Evolutionary conservation across 1,140 invertebrate genomes (phyloP), one percentile per base, ranked within the genome.

Genomic region (Chelonus insularis): DNA sequence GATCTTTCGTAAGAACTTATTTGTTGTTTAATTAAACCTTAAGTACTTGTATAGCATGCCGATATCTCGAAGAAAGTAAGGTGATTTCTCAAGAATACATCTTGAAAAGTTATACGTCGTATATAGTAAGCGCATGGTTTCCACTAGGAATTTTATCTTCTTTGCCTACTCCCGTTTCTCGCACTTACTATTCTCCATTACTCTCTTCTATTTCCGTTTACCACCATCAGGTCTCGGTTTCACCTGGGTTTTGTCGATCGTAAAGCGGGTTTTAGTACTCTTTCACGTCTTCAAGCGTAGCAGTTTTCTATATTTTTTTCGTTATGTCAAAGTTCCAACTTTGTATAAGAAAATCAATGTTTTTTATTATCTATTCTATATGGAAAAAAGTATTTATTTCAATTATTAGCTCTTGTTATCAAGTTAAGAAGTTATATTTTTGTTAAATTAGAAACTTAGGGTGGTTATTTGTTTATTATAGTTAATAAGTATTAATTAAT

Each of bases 171-270:
- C 36, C 1, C 14, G 32, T 55, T 55, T 34, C 48, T 60, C 58
- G 58, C 58, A 60, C 58, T 60, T 60, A 60, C 58, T 45, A 39
- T 60, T 60, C 58, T 36, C 59, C 59, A 61, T 61, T 61, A 61
- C 59, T 61, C 23, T 23, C 39, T 20, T 54, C 50, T 61, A 61
- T 55, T 55, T 61, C 59, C 51, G 50, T 61, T 61, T 61, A 55
- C 50, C 59, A 55, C 50, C 39, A 18, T 34, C 20, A 39, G 50
- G 48, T 60, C 37, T 37, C 36, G 23, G 59, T 61, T 21, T 61
- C 59, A 61, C 59, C 59, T 61, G 59, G 29, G 59, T 37, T 61
- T 61, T 61, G 52, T 61, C 50, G 50, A 55, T 45, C 50, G 39
- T 61, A 61, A 61, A 61, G 21, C 41, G 6, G 12, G 8, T 61